A percentile compares a stretch with the other conserved stretches of the same genome.
phyloP scores from a whole-genome alignment of 2,797 vertebrate genomes.

The Oceanodroma leucorhoa region DNA sequence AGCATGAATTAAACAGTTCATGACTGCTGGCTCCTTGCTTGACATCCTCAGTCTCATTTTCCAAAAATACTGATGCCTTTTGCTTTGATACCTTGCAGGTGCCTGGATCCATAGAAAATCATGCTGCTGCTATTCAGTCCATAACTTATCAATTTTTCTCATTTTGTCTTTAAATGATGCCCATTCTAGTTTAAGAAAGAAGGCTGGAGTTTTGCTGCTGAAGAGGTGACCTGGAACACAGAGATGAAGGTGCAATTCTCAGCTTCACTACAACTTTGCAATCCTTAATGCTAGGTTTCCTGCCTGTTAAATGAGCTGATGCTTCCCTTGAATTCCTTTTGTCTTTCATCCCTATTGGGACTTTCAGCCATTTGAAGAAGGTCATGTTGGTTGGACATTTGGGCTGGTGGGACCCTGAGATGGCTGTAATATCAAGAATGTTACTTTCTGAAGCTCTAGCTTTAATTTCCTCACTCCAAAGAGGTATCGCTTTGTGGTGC shows the following conservation, averaged over 20 bases:
- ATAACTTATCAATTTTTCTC: not conserved
- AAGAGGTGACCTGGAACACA: not conserved
- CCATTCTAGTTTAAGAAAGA: not conserved
- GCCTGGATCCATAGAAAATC: not conserved
- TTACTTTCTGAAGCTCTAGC: not conserved
- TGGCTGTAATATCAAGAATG: not conserved
- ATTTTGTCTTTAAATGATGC: not conserved
- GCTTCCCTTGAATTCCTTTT: not conserved
- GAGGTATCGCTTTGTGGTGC: not conserved
- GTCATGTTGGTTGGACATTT: not conserved
- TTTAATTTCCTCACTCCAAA: not conserved
- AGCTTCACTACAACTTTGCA: not conserved
- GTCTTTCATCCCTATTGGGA: not conserved
- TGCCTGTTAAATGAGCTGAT: not conserved
- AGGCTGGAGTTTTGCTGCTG: not conserved
- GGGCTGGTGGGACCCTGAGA: not conserved
- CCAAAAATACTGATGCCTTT: not conserved
- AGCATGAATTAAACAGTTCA: not conserved
- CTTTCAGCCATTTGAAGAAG: not conserved
- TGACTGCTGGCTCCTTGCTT: not conserved
- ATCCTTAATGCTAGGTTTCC: not conserved
- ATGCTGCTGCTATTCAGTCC: not conserved
- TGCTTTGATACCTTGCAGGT: slow-evolving; percentile 10
- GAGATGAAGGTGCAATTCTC: not conserved
- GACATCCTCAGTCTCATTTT: not conserved